Conservation (phyloP, 1,140 invertebrate genomes). For the Drosophila saltans region DNA sequence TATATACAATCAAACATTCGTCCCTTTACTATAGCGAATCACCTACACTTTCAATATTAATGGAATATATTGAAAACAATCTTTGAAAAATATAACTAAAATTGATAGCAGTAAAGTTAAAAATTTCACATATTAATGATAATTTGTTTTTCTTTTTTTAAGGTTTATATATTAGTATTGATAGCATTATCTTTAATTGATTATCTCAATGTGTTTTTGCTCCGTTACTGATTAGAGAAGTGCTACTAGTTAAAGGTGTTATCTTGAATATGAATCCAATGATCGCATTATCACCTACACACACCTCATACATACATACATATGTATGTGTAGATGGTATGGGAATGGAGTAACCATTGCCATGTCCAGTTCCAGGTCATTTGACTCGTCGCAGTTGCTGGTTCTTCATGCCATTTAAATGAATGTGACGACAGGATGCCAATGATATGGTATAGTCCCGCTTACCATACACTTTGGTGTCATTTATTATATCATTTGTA, state of each 20-base stretch:
- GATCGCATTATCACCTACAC: background rate
- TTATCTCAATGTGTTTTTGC: no score
- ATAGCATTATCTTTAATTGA: no score
- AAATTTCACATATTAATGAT: no score
- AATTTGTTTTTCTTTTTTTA: no score
- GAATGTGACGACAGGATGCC: constrained; percentile 73
- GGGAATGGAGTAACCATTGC: background rate
- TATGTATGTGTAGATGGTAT: background rate
- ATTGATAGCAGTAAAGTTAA: no score
- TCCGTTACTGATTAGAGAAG: no score
- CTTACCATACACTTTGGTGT: constrained; percentile 25
- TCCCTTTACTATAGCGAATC: background rate
- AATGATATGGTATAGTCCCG: constrained; percentile 30
- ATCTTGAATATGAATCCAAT: background rate
- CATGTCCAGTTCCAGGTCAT: constrained; percentile 41
- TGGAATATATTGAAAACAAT: no score
- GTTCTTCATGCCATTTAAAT: constrained; percentile 50
- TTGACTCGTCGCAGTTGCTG: constrained; percentile 21
- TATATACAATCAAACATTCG: constrained; percentile 24
- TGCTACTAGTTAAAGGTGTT: no score
- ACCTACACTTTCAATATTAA: background rate
- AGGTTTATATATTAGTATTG: no score
- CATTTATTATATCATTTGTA: constrained; percentile 44
- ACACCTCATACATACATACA: background rate
- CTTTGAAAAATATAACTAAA: no score